Evolutionary conservation across 2,888 invertebrate species (phyloP), one percentile per base, ranked within the genome.

Genomic region (Metacarcinus magister): DNA sequence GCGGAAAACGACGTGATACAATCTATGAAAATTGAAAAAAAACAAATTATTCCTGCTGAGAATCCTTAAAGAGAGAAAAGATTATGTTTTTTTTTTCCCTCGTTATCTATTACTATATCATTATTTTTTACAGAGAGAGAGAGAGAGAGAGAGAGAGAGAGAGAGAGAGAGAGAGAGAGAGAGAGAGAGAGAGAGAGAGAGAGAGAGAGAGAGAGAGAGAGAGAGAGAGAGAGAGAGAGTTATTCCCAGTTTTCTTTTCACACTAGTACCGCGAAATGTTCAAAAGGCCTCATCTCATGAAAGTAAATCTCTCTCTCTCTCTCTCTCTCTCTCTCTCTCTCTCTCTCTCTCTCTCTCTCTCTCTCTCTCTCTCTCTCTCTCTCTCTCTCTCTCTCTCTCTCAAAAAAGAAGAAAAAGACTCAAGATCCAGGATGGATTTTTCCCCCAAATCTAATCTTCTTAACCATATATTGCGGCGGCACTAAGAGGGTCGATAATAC

Each of bases 261-360:
- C 54, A 8, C 54, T 8, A 54, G 54, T 54, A 54, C 54, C 54
- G 54, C 54, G 5, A 13, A 54, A 54, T 54, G 54, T 54, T 54
- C 54, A 54, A 8, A 13, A 13, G 13, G 54, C 19, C 67, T 67
- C 67, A 8, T n/a, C n/a, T n/a, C n/a, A n/a, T n/a, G n/a, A n/a
- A n/a, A n/a, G n/a, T n/a, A n/a, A n/a, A n/a, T 92, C 92, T 92
- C 92, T 92, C 92, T 92, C 92, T 92, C 48, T 48, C 48, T 48
- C n/a, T 48, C 28, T 92, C 92, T 92, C 92, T 92, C 92, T 92
- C 92, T 92, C 28, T 48, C 46, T 46, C 92, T 46, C 46, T n/a
- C 48, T 46, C 92, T 92, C 92, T 48, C 48, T 48, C 46, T 54
- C 54, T 32, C 46, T 16, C 19, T 46, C 44, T 92, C 92, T 92